These are phyloP conservation scores for Daktulosphaira vitifoliae DNA, from an alignment of 1,140 invertebrate species.

Conservation along the genomic window DNA sequence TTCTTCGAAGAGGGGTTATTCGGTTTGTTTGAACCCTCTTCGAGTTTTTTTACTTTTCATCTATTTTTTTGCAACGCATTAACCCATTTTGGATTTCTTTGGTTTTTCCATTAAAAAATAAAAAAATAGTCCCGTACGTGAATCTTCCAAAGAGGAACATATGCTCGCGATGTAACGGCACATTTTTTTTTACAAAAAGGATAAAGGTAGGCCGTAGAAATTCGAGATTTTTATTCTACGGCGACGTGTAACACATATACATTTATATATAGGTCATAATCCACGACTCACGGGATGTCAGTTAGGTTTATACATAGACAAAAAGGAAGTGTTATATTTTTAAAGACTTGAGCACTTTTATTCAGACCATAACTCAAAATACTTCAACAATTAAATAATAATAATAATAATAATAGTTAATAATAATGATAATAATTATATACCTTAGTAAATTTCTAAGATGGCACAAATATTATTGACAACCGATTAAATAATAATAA, in stretches of 20 bases:
- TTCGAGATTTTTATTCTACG: slow-evolving; percentile 5
- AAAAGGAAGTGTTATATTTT: background rate
- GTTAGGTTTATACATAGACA: no score
- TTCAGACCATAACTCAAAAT: slow-evolving; percentile 33
- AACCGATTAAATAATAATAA: slow-evolving; percentile 1
- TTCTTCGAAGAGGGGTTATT: slow-evolving; percentile 15
- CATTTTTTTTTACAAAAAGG: background rate
- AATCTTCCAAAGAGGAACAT: slow-evolving; percentile 23
- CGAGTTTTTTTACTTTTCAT: slow-evolving; percentile 1
- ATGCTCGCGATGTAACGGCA: slow-evolving; percentile 16
- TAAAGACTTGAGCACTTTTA: slow-evolving; percentile 31
- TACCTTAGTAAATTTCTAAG: slow-evolving; percentile 5
- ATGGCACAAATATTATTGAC: slow-evolving; percentile 16
- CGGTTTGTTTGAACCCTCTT: slow-evolving; percentile 25
- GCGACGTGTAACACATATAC: no score
- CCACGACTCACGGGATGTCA: no score
- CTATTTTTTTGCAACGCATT: slow-evolving; percentile 28
- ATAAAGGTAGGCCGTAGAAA: background rate
- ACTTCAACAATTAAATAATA: slow-evolving; percentile 20
- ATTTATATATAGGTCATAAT: no score
- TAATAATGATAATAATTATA: no score
- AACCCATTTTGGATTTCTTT: slow-evolving; percentile 33
- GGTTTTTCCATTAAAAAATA: slow-evolving; percentile 28
- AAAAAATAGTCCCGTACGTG: background rate
- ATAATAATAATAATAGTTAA: no score